Evolutionary conservation across 2,113 vertebrate species (phyloP).

Genomic region (Channa argus): DNA sequence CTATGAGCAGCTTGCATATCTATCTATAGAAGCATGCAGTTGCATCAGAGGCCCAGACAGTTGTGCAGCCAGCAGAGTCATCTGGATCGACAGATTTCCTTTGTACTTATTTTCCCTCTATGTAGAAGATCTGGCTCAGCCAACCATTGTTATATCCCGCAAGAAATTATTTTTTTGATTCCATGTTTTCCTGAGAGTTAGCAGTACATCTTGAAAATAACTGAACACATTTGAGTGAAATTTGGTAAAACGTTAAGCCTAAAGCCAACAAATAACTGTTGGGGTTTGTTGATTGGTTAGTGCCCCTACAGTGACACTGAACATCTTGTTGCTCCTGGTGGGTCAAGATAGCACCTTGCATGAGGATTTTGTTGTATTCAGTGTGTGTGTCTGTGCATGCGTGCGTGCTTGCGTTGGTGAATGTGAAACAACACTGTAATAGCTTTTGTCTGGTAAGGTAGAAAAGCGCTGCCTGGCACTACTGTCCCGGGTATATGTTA

Average conservation of each 20-base stretch:
- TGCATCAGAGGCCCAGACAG: constrained; percentile 35
- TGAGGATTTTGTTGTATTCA: too few relatives aligned
- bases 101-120: constrained; percentile 26
- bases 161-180: neutral
- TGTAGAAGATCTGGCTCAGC: constrained; percentile 16
- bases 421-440: too few relatives aligned
- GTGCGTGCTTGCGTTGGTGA: too few relatives aligned
- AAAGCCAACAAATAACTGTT: neutral
- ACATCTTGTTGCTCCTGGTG: too few relatives aligned
- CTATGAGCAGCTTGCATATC: constrained; percentile 32
- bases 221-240: neutral
- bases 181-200: neutral
- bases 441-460: too few relatives aligned
- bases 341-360: too few relatives aligned
- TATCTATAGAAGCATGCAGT: constrained; percentile 51
- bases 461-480: too few relatives aligned
- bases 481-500: too few relatives aligned
- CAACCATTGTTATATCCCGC: neutral
- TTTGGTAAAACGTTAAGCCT: neutral
- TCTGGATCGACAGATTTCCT: constrained; percentile 48
- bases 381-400: too few relatives aligned
- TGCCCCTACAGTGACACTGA: too few relatives aligned
- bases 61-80: constrained; percentile 35
- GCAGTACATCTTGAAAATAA: neutral
- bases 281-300: neutral